Conservation (phyloP, 2,797 vertebrate genomes). For the Urophycis tenuis region DNA sequence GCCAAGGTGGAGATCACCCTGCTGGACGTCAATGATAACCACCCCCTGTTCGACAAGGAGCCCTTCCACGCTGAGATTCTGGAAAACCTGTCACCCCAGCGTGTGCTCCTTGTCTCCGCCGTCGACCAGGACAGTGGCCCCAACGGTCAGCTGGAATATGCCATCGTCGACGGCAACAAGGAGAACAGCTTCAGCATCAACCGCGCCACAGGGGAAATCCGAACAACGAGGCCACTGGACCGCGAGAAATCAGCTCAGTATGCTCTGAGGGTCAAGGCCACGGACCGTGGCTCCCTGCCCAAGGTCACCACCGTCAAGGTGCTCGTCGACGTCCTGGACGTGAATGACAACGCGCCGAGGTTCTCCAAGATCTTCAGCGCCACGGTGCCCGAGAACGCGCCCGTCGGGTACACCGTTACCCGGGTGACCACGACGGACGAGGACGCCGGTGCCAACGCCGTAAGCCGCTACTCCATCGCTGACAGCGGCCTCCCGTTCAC, state of each 20-base stretch:
- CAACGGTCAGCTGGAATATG: constrained; percentile 87
- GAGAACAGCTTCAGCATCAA: constrained; percentile 88
- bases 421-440: constrained; percentile 94
- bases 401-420: constrained; percentile 86
- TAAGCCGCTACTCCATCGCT: constrained; percentile 86
- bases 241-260: constrained; percentile 83
- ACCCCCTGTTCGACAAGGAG: constrained; percentile 82
- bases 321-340: constrained; percentile 83
- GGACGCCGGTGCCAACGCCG: constrained; percentile 81
- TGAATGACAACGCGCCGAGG: constrained; percentile 92
- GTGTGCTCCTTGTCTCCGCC: constrained; percentile 80
- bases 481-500: constrained; percentile 86
- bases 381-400: constrained; percentile 88
- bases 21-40: constrained; percentile 90
- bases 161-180: constrained; percentile 82
- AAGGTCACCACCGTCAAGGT: constrained; percentile 81
- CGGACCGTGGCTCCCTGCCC: constrained; percentile 79
- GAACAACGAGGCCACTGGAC: constrained; percentile 82
- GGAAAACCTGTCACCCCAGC: constrained; percentile 86
- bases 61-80: constrained; percentile 83
- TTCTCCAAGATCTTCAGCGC: constrained; percentile 98
- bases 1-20: constrained; percentile 85
- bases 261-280: constrained; percentile 79
- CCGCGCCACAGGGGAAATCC: constrained; percentile 84
- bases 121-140: constrained; percentile 83